A percentile compares a stretch with the other conserved stretches of the same genome.
Evolutionary conservation across 1,140 invertebrate species (phyloP).

Genomic region (Tribolium castaneum): DNA sequence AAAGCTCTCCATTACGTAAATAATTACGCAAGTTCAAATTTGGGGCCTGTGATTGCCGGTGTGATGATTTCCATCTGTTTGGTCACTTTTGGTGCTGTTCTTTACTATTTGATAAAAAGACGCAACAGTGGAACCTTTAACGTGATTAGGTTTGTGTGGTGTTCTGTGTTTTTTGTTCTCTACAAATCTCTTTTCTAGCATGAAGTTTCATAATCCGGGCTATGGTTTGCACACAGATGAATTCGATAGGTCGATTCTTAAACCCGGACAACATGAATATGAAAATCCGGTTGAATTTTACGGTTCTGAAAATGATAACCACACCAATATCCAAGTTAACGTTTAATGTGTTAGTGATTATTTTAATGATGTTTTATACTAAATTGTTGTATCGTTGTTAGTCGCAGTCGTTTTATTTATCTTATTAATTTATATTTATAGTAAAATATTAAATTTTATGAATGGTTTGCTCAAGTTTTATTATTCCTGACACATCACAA

Average conservation of each 20-base stretch:
- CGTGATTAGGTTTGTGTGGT: slow-evolving; percentile 39
- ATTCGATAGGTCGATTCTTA: slow-evolving; percentile 52
- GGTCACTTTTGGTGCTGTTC: slow-evolving; percentile 30
- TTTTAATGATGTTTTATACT: background rate
- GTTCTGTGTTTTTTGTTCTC: background rate
- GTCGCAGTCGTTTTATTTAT: background rate
- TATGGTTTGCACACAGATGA: slow-evolving; percentile 55
- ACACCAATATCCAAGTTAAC: background rate
- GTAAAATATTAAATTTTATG: background rate
- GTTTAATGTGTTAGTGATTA: background rate
- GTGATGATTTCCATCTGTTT: slow-evolving; percentile 46
- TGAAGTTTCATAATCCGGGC: slow-evolving; percentile 64
- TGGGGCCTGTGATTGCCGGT: slow-evolving; percentile 41
- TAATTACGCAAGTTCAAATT: background rate
- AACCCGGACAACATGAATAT: slow-evolving; percentile 64
- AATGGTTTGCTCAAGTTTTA: background rate
- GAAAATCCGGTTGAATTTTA: slow-evolving; percentile 60
- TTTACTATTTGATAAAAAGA: slow-evolving; percentile 50
- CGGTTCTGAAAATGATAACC: background rate
- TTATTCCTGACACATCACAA: background rate
- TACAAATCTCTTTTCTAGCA: slow-evolving; percentile 56
- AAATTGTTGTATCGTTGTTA: background rate
- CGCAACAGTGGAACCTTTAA: slow-evolving; percentile 58
- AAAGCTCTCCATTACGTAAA: background rate
- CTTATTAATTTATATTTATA: background rate